Percentiles rank a stretch among this genome's conserved stretches.
These are phyloP conservation scores for Allophyes oxyacanthae DNA, from an alignment of 2,888 invertebrate species.

Conservation along the genomic window DNA sequence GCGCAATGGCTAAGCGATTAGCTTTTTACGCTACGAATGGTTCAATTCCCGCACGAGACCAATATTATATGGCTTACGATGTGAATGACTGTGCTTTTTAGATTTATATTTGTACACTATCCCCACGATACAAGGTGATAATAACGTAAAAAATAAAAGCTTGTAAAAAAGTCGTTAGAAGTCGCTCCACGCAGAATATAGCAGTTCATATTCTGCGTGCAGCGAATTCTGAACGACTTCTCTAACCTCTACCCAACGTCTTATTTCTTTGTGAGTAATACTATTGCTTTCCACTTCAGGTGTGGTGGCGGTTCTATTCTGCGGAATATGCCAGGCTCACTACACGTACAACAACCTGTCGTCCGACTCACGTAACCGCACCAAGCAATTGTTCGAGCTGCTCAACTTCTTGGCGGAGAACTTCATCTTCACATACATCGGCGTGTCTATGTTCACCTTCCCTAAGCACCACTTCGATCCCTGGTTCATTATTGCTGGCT, in stretches of 20 bases:
- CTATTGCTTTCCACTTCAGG: constrained; percentile 82
- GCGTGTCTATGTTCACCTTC: constrained; percentile 99
- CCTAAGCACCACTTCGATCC: constrained; percentile 98
- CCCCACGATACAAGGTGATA: no score
- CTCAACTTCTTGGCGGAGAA: constrained; percentile 99
- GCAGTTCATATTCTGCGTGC: no score
- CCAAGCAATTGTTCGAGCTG: constrained; percentile 97
- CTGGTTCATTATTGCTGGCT: constrained; percentile 97
- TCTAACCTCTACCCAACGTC: neutral
- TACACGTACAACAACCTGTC: constrained; percentile 99
- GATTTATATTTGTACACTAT: no score
- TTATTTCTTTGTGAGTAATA: neutral
- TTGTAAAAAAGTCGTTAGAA: no score
- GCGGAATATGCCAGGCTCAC: constrained; percentile 99
- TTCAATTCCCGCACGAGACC: no score
- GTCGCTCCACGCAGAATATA: no score
- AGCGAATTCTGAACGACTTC: no score
- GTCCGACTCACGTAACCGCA: constrained; percentile 94
- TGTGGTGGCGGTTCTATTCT: constrained; percentile 99
- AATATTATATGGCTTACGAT: no score
- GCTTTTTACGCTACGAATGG: no score
- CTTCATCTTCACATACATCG: constrained; percentile 99
- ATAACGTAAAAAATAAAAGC: no score
- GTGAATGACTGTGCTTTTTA: no score
- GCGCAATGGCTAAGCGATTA: no score